Conservation (phyloP, 2,797 vertebrate genomes). For the Ciconia nigra region DNA sequence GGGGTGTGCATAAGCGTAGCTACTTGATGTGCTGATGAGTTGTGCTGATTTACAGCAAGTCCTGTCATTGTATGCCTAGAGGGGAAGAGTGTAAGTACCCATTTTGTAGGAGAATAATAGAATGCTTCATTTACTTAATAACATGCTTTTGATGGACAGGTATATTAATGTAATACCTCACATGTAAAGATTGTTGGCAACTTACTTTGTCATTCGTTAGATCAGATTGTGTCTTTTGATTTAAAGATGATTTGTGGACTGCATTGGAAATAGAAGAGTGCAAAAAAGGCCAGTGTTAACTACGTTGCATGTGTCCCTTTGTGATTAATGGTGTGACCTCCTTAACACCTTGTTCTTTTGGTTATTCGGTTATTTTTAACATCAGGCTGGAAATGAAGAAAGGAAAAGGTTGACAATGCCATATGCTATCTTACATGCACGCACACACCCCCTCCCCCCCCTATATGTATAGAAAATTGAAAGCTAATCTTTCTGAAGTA, state of each 20-base stretch:
- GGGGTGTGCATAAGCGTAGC: rapidly evolving
- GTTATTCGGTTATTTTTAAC: background rate
- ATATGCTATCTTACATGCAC: background rate
- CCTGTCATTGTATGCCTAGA: background rate
- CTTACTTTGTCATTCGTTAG: background rate
- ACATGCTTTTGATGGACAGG: background rate
- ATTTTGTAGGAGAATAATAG: background rate
- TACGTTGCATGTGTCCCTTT: background rate
- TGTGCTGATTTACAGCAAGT: background rate
- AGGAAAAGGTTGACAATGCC: background rate
- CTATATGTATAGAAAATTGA: background rate
- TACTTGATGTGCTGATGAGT: background rate
- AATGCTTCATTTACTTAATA: slow-evolving; percentile 11
- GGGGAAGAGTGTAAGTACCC: background rate
- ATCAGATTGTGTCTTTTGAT: background rate
- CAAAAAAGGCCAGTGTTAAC: background rate
- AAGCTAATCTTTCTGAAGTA: background rate
- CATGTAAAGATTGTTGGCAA: background rate
- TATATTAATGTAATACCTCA: background rate
- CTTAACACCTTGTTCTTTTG: background rate
- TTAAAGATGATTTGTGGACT: background rate
- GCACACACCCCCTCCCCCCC: rapidly evolving
- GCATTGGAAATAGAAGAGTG: background rate
- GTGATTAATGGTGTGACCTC: background rate
- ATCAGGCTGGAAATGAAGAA: background rate